phyloP scores from a whole-genome alignment of 2,888 invertebrate genomes.

The Zeuzera pyrina region DNA sequence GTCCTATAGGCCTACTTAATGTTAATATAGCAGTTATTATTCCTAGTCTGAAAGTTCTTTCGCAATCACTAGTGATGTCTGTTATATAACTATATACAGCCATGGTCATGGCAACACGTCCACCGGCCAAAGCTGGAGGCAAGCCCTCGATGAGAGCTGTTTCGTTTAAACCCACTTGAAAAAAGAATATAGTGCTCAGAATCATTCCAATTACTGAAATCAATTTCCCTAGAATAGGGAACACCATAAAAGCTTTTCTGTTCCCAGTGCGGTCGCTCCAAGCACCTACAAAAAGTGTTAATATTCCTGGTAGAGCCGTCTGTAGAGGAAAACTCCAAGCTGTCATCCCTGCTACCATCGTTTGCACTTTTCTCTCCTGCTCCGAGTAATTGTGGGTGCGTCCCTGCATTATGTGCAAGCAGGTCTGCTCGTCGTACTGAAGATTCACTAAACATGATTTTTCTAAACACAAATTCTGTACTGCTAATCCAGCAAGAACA shows the following conservation, averaged over 20 bases:
- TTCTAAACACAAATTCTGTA: constrained; percentile 71
- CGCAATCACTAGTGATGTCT: constrained; percentile 71
- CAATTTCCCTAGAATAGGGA: constrained; percentile 73
- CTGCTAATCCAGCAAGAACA: constrained; percentile 76
- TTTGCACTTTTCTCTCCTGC: constrained; percentile 61
- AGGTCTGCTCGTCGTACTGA: constrained; percentile 66
- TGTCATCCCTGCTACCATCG: constrained; percentile 70
- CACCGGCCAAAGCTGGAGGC: constrained; percentile 75
- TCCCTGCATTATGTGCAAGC: constrained; percentile 62
- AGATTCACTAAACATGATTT: constrained; percentile 74
- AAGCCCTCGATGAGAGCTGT: constrained; percentile 71
- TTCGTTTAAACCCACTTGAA: constrained; percentile 67
- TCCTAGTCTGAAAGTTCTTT: constrained; percentile 76
- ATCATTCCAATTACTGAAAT: constrained; percentile 69
- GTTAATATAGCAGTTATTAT: constrained; percentile 71
- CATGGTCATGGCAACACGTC: constrained; percentile 74
- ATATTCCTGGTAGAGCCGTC: constrained; percentile 69
- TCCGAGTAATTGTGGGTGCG: constrained; percentile 49
- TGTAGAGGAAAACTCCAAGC: constrained; percentile 74
- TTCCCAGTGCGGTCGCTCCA: constrained; percentile 77
- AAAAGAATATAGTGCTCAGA: constrained; percentile 71
- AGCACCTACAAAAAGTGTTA: constrained; percentile 73
- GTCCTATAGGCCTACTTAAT: constrained; percentile 65
- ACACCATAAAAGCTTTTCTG: constrained; percentile 72
- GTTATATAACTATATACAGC: constrained; percentile 76